Base-by-base conservation (phyloP, 2,888 invertebrate genomes). In the Physocephala rufipes region DNA sequence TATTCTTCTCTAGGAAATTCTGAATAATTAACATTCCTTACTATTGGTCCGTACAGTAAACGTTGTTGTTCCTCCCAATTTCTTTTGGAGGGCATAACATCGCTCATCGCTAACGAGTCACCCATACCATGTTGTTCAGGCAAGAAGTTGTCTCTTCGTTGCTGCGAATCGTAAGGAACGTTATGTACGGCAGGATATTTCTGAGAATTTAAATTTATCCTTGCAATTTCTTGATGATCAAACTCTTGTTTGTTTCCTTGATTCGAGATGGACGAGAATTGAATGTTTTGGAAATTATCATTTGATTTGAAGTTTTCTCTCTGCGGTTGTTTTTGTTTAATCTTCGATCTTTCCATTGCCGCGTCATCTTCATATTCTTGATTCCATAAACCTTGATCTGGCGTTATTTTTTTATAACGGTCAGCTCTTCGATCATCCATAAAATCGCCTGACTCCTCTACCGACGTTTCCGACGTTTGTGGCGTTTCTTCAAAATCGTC, bases 81-180 rank as follows among this genome's bases (percentile, higher is more conserved):
- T 2, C 13, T 9, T 9, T 36, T 26, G 1, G 47, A 71, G 26
- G 78, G 80, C 64, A 75, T 81, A 76, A 55, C 81, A 80, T 16
- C 80, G 77, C 58, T 83, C 81, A 0, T 81, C n/a, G n/a, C n/a
- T 76, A 49, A 80, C 81, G 9, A 80, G 73, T 13, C 82, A 62
- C 24, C 55, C 61, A 2, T 47, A 36, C 12, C 67, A 21, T 19
- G 70, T 49, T 47, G 62, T 21, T 1, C n/a, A 28, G 12, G 9
- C 4, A 58, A 28, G 26, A 58, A 58, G 15, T 28, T 28, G 5
- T 55, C 58, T 24, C 26, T 13, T 26, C 26, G 58, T 9, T 58
- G 58, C 12, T 49, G 12, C 12, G 55, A 45, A 19, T 26, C 5
- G 0, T 47, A 30, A 28, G 73, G 76, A 9, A 43, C 70, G 9